These are phyloP conservation scores for Caenorhabditis remanei DNA, from an alignment of 1,140 invertebrate species.

Conservation along the genomic window DNA sequence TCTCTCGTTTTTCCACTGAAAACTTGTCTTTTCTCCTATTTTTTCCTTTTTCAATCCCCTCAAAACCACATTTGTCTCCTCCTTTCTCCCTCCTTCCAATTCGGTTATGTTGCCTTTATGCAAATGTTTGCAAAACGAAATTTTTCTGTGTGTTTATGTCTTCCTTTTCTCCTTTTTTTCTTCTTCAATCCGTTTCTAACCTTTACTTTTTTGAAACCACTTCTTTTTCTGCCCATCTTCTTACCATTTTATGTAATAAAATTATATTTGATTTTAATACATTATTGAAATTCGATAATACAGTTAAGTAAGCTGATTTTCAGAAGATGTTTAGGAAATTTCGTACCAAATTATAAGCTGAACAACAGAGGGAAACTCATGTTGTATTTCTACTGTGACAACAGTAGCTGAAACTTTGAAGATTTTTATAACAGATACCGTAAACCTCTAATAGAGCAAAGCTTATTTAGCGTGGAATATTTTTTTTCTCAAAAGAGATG, in stretches of 20 bases:
- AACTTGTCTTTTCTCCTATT: background rate
- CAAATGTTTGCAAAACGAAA: conserved; percentile 50
- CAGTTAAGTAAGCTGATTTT: no score
- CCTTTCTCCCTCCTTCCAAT: conserved; percentile 7
- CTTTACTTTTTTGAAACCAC: background rate
- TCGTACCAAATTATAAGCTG: no score
- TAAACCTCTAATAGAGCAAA: no score
- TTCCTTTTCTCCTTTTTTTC: conserved; percentile 17
- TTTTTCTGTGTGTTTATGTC: conserved; percentile 6
- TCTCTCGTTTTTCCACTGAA: background rate
- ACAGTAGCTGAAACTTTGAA: no score
- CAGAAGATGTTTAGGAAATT: no score
- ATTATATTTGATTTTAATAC: background rate
- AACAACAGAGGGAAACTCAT: no score
- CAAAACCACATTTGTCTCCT: background rate
- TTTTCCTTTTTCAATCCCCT: background rate
- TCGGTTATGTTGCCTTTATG: conserved; percentile 56
- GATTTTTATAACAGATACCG: no score
- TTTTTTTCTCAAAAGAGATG: no score
- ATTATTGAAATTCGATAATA: no score
- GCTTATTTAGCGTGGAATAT: no score
- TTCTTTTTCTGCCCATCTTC: background rate
- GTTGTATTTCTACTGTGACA: no score
- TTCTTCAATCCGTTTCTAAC: background rate
- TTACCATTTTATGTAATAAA: conserved; percentile 54